These are phyloP conservation scores for Mythimna lalbum DNA, from an alignment of 2,888 invertebrate genomes.

Conservation along the genomic window DNA sequence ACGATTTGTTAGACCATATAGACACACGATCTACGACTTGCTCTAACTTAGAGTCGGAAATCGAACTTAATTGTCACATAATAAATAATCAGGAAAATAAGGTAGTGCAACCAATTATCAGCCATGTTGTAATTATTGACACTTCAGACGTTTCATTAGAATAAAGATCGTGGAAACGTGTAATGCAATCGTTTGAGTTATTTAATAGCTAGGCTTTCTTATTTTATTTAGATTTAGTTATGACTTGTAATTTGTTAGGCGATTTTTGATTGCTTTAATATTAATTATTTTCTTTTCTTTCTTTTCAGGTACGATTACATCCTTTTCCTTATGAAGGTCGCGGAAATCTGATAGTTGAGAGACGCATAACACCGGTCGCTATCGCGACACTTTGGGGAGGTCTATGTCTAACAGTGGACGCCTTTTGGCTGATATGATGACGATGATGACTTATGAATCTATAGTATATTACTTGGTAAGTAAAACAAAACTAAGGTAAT, in stretches of 20 bases:
- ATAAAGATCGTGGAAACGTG: slow-evolving; percentile 8
- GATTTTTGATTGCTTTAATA: background rate
- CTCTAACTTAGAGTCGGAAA: slow-evolving; percentile 47
- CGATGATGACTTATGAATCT: background rate
- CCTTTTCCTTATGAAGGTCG: too few species aligned
- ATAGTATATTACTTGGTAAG: slow-evolving; percentile 8
- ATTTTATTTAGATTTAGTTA: slow-evolving; percentile 3
- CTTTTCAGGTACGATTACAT: slow-evolving; percentile 31
- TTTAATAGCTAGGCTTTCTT: slow-evolving; percentile 12
- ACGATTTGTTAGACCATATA: slow-evolving; percentile 1
- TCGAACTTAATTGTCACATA: slow-evolving; percentile 44
- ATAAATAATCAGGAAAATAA: slow-evolving; percentile 33
- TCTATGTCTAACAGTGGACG: too few species aligned
- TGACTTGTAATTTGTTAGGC: too few species aligned
- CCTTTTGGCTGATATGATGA: too few species aligned
- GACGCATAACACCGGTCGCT: too few species aligned
- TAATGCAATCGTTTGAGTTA: slow-evolving; percentile 5
- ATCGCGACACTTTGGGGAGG: too few species aligned
- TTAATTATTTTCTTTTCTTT: slow-evolving; percentile 11
- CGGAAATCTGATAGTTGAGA: too few species aligned
- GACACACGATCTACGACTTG: slow-evolving; percentile 5
- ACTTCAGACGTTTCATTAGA: slow-evolving; percentile 23
- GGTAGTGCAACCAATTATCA: slow-evolving; percentile 32
- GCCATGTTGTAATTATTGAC: slow-evolving; percentile 32
- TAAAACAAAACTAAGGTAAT: background rate